These are phyloP conservation scores for Nemotelus pantherinus DNA, from an alignment of 2,888 invertebrate genomes.

Conservation along the genomic window DNA sequence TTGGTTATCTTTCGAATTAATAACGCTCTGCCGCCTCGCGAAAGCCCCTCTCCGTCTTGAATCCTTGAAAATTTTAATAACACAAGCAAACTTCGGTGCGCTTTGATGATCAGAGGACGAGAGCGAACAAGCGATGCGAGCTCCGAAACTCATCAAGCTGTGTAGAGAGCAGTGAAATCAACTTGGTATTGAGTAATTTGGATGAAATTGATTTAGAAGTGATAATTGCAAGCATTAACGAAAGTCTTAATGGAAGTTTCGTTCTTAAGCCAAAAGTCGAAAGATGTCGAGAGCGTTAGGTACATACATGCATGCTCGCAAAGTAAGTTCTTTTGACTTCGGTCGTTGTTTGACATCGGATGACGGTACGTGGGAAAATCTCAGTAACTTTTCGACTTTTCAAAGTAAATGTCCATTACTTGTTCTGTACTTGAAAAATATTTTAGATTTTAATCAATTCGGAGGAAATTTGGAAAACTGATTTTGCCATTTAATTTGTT, in stretches of 20 bases:
- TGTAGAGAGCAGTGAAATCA: constrained; percentile 24
- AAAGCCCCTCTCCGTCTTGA: background rate
- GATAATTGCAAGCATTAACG: constrained; percentile 39
- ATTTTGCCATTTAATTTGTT: background rate
- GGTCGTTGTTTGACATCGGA: background rate
- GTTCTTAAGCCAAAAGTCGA: constrained; percentile 32
- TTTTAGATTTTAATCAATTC: constrained; percentile 2
- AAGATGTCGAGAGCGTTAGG: constrained; percentile 24
- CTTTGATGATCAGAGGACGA: background rate
- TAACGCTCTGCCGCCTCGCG: constrained; percentile 25
- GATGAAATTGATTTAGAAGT: constrained; percentile 34
- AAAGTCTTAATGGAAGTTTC: constrained; percentile 38
- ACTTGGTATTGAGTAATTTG: constrained; percentile 38
- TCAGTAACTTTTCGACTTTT: background rate
- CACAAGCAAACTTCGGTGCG: background rate
- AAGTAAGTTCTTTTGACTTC: background rate
- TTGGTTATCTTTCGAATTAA: constrained; percentile 37
- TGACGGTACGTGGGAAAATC: background rate
- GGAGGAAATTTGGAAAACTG: background rate
- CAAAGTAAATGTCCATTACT: constrained; percentile 17
- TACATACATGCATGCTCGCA: background rate
- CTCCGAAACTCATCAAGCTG: constrained; percentile 9
- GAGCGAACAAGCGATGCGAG: too few relatives aligned
- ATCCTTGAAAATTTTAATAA: constrained; percentile 21
- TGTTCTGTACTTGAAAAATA: background rate